Conservation (phyloP, 2,113 vertebrate genomes). For the Narcine bancroftii region DNA sequence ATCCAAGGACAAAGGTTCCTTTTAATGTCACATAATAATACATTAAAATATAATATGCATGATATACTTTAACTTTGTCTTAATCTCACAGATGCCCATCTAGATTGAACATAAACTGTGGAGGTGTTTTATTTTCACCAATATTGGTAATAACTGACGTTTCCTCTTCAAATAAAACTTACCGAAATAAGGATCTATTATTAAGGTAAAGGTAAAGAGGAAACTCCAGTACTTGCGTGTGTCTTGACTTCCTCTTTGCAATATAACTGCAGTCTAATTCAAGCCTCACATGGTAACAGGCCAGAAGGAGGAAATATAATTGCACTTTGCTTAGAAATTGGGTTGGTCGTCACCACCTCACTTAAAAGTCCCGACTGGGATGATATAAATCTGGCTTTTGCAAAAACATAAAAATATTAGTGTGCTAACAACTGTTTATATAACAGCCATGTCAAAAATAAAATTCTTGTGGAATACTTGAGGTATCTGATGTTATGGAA, state of each 20-base stretch:
- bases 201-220: neutral
- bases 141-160: neutral
- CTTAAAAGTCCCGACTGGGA: neutral
- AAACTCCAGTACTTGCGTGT: neutral
- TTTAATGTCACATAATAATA: no score
- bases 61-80: no score
- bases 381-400: neutral
- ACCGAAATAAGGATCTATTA: neutral
- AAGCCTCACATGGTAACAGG: neutral
- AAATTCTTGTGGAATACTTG: neutral
- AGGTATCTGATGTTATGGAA: neutral
- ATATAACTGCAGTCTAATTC: neutral
- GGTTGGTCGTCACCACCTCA: neutral
- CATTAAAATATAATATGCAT: no score
- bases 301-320: neutral
- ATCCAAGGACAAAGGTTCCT: no score
- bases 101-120: neutral
- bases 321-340: neutral
- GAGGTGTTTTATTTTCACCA: neutral
- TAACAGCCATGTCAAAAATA: neutral
- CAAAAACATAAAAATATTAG: neutral
- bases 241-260: neutral
- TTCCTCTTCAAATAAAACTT: neutral
- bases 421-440: neutral
- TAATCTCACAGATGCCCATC: neutral